Evolutionary conservation across 2,888 invertebrate genomes (phyloP), one percentile per base, ranked within the genome.

Genomic region (Maniola hyperantus): DNA sequence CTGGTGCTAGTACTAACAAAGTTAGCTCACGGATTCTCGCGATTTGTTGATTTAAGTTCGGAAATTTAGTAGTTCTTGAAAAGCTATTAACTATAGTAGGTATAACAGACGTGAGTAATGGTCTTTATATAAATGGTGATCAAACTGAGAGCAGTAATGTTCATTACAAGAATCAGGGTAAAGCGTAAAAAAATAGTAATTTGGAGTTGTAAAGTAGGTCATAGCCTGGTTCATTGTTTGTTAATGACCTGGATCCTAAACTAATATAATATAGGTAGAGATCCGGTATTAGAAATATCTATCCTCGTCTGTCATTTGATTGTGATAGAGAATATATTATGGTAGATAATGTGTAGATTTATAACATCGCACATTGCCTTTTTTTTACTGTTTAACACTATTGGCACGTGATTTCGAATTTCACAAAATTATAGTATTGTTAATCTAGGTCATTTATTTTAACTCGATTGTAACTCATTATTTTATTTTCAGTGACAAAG

Each of bases 401-500:
- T n/a, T n/a, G n/a, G n/a, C n/a, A n/a, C n/a, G n/a, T n/a, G n/a
- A n/a, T n/a, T n/a, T n/a, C n/a, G n/a, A n/a, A n/a, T n/a, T 44
- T 6, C 44, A 44, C 2, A 44, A 13, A 13, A n/a, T 13, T 44
- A 44, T 36, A 36, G 8, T 36, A 34, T 34, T 34, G 7, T 34
- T 34, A 34, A 34, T 34, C 4, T 36, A 36, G 8, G 36, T 39
- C 39, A 10, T 39, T 5, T 10, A n/a, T n/a, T n/a, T n/a, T 39
- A 39, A 39, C 6, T 11, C 18, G 6, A 20, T 42, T 20, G 6
- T 39, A 20, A 20, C 18, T 42, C 2, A 20, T 57, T 57, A 11
- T 81, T 82, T 85, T 83, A 79, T 95, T 95, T 95, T n/a, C 95
- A 98, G 98, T 98, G 91, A 98, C 98, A 77, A 98, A 98, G 94